Percentiles rank a stretch among this genome's conserved stretches.
phyloP scores from a whole-genome alignment of 2,888 invertebrate genomes.

The Pasiphila rectangulata region DNA sequence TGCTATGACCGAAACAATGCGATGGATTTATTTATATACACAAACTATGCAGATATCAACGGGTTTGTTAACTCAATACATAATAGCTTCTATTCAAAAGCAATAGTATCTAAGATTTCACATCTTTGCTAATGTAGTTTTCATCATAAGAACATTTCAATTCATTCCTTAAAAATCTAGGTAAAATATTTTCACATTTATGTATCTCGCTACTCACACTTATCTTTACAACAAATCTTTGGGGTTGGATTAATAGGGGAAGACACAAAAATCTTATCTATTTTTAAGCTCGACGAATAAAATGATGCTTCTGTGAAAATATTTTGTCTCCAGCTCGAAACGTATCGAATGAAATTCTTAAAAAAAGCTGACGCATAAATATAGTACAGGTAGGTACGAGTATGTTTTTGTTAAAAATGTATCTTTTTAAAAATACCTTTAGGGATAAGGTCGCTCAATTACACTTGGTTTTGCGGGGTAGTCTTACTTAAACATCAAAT shows the following conservation, averaged over 20 bases:
- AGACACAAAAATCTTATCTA: constrained; percentile 46
- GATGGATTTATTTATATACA: too few species aligned
- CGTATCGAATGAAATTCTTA: background rate
- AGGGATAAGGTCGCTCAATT: constrained; percentile 12
- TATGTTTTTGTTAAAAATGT: background rate
- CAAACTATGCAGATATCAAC: too few species aligned
- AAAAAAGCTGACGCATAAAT: background rate
- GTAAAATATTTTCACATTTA: constrained; percentile 12
- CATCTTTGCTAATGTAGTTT: constrained; percentile 31
- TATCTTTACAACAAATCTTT: constrained; percentile 18
- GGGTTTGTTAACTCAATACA: background rate
- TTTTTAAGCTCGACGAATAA: constrained; percentile 52
- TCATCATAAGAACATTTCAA: constrained; percentile 40
- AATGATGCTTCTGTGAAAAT: constrained; percentile 19
- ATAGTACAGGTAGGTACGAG: background rate
- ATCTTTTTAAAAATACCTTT: background rate
- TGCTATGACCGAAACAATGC: too few species aligned
- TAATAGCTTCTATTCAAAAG: constrained; percentile 4
- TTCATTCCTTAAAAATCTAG: constrained; percentile 28
- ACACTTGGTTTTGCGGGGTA: background rate
- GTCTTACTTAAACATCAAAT: background rate
- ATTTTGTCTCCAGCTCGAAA: constrained; percentile 10
- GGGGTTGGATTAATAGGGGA: constrained; percentile 34
- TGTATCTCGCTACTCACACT: constrained; percentile 21
- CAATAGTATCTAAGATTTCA: constrained; percentile 12